phyloP scores from a whole-genome alignment of 2,113 vertebrate species.

The Austrofundulus limnaeus region DNA sequence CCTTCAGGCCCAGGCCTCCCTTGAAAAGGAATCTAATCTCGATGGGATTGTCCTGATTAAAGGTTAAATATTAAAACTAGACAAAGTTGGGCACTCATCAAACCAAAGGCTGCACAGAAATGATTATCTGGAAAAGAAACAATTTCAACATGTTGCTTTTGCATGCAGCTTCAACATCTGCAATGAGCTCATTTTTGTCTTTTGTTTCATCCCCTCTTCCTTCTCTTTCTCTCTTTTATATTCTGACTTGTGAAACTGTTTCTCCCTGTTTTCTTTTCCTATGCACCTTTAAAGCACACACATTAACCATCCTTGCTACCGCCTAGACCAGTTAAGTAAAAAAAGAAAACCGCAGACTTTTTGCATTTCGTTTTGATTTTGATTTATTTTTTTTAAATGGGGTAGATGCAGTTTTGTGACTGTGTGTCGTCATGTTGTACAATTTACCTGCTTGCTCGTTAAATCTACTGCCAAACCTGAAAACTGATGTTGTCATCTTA shows the following conservation, averaged over 20 bases:
- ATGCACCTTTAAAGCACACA: slow-evolving; percentile 98
- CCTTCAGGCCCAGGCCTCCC: too few species aligned
- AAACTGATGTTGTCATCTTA: slow-evolving; percentile 64
- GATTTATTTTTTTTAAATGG: slow-evolving; percentile 28
- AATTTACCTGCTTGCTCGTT: slow-evolving; percentile 19
- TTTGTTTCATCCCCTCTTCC: slow-evolving; percentile 52
- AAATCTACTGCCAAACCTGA: slow-evolving; percentile 56
- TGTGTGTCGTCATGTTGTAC: slow-evolving; percentile 7
- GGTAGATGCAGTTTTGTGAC: slow-evolving; percentile 39
- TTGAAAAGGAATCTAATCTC: too few species aligned
- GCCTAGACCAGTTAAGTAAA: slow-evolving; percentile 99
- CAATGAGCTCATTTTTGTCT: slow-evolving; percentile 86
- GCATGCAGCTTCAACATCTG: slow-evolving; percentile 90
- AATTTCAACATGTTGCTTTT: slow-evolving; percentile 52
- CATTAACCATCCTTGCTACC: slow-evolving; percentile 99
- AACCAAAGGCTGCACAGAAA: slow-evolving; percentile 72
- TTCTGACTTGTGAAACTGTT: slow-evolving; percentile 96
- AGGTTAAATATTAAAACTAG: not conserved
- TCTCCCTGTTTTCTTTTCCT: slow-evolving; percentile 92
- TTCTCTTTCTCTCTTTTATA: slow-evolving; percentile 81
- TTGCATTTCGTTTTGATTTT: slow-evolving; percentile 10
- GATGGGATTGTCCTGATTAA: too few species aligned
- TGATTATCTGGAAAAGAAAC: slow-evolving; percentile 13
- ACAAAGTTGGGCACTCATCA: not conserved
- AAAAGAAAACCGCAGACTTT: slow-evolving; percentile 63